Percentiles rank a stretch among this genome's conserved stretches.
Evolutionary conservation across 2,113 vertebrate genomes (phyloP).

Genomic region (Phyllostomus discolor): DNA sequence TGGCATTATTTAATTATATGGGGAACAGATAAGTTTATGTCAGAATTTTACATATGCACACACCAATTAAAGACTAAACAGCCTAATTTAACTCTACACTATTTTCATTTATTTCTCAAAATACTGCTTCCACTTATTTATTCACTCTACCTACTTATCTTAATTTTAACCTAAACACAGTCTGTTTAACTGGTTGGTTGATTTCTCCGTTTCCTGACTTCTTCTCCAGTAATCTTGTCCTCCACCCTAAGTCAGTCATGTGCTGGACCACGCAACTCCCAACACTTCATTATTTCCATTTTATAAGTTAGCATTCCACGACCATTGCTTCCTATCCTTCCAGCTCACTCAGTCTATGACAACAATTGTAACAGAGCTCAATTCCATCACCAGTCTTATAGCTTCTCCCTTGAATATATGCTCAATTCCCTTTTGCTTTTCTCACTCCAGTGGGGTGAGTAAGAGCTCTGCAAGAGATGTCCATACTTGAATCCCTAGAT

Average conservation of each 20-base stretch:
- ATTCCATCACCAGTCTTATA: background rate
- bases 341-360: background rate
- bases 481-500: background rate
- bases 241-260: background rate
- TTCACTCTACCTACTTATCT: background rate
- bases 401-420: background rate
- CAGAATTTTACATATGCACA: background rate
- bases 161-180: background rate
- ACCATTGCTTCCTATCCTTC: background rate
- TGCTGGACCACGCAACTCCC: background rate
- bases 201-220: background rate
- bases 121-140: background rate
- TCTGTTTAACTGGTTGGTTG: background rate
- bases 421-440: background rate
- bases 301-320: background rate
- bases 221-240: background rate
- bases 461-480: background rate
- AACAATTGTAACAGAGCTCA: background rate
- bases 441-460: background rate
- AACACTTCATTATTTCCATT: background rate
- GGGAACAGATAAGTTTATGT: background rate
- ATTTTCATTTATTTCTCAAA: background rate
- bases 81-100: background rate
- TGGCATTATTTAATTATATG: background rate
- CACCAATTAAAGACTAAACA: background rate